Evolutionary conservation across 2,888 invertebrate species (phyloP), one percentile per base, ranked within the genome.

Genomic region (Zaprionus bogoriensis): DNA sequence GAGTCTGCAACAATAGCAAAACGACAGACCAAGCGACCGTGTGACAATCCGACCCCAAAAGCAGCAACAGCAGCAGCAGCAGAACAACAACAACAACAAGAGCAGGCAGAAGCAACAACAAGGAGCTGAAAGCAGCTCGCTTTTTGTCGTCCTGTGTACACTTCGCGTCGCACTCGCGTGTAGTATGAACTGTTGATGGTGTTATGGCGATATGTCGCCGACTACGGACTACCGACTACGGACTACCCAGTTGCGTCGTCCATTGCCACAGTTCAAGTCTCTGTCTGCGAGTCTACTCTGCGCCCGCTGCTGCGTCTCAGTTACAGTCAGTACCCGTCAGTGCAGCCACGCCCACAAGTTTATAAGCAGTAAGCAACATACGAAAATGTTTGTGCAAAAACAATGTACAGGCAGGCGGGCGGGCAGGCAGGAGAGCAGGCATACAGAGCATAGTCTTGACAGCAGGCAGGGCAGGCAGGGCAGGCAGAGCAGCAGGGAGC

Each of bases 181-280:
- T 25, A 61, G 67, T 72, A 78, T 75, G 78, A 84, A 81, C 85
- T 81, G 85, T 72, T 86, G 81, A 80, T 85, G 82, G 86, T 85
- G 85, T 79, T 87, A 86, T 79, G 78, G 79, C 74, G 85, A 88
- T 87, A 87, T 88, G 79, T 77, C 83, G 85, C 83, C 55, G 67
- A 67, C 82, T 75, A 74, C 85, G 59, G 65, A 60, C 22, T 41
- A 10, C 14, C 38, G 28, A n/a, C n/a, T n/a, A n/a, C 14, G 46
- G 38, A 45, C 51, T 46, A 55, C 54, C 41, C 48, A 52, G 32
- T 51, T 63, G 55, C 55, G 23, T 63, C 38, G 42, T 44, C 42
- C 57, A 59, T 41, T 59, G 59, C 62, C 60, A 46, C 45, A 58
- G 62, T 47, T 30, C 68, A 66, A 58, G 66, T 59, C 46, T 19